phyloP scores from a whole-genome alignment of 92 coral and sea anemone species.

The Porites evermanni region DNA sequence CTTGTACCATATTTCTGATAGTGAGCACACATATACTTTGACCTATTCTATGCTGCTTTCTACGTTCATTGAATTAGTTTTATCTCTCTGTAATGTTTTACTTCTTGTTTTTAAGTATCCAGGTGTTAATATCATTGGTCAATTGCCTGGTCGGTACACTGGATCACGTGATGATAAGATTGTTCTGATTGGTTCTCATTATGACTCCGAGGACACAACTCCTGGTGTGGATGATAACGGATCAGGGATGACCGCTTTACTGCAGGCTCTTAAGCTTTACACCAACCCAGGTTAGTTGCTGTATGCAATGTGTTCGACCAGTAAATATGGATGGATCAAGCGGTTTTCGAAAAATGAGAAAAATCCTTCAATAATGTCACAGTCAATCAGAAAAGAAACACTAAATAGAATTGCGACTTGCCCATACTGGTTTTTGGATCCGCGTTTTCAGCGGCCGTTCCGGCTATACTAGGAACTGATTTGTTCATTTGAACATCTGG shows the following conservation, averaged over 20 bases:
- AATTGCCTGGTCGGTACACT: slow-evolving; percentile 54
- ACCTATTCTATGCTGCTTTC: too few relatives aligned
- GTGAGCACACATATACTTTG: too few relatives aligned
- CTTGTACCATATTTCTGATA: too few relatives aligned
- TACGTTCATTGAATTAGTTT: too few relatives aligned
- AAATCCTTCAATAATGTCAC: too few relatives aligned
- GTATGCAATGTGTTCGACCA: not conserved
- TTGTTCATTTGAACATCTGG: too few relatives aligned
- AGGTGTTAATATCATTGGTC: slow-evolving; percentile 72
- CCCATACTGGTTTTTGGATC: too few relatives aligned
- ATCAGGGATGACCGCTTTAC: slow-evolving; percentile 81
- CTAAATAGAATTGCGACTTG: too few relatives aligned
- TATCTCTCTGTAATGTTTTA: not conserved
- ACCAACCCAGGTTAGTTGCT: slow-evolving; percentile 36
- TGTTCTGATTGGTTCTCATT: slow-evolving; percentile 79
- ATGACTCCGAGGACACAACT: slow-evolving; percentile 70
- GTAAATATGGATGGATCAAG: not conserved
- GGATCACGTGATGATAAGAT: slow-evolving; percentile 69
- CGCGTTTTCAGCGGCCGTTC: too few relatives aligned
- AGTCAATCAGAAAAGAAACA: too few relatives aligned
- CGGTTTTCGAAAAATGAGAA: too few relatives aligned
- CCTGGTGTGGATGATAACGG: slow-evolving; percentile 87
- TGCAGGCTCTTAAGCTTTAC: slow-evolving; percentile 56
- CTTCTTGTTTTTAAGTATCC: slow-evolving; percentile 27
- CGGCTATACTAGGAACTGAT: too few relatives aligned